Evolutionary conservation across 2,888 invertebrate genomes (phyloP).

Genomic region (Tortricodes alternella): DNA sequence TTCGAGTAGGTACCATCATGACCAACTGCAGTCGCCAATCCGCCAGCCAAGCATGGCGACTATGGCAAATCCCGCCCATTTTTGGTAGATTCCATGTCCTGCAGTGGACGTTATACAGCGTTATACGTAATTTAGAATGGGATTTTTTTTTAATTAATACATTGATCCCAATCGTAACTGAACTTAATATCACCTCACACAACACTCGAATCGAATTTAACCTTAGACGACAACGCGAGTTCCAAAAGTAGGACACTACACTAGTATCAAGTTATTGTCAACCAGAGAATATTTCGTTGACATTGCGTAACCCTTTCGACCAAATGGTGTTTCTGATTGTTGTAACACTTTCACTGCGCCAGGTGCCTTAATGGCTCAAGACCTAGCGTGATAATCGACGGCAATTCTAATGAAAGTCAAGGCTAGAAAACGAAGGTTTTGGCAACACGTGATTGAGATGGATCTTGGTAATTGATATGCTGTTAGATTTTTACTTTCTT

Average conservation of each 20-base stretch:
- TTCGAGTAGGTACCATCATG: too few relatives aligned
- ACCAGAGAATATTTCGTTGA: conserved; percentile 17
- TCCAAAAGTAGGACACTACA: conserved; percentile 27
- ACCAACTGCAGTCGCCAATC: too few relatives aligned
- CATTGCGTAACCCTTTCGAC: conserved; percentile 13
- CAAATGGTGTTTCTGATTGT: conserved; percentile 18
- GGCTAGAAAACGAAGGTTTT: conserved; percentile 25
- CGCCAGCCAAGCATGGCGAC: too few relatives aligned
- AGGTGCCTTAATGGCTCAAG: conserved; percentile 27
- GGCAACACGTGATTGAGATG: conserved; percentile 11
- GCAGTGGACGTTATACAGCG: too few relatives aligned
- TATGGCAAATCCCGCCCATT: too few relatives aligned
- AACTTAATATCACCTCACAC: neutral
- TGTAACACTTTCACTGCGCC: conserved; percentile 42
- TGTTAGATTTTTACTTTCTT: conserved; percentile 15
- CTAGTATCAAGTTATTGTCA: conserved; percentile 45
- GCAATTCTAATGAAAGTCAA: conserved; percentile 31
- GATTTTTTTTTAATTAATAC: too few relatives aligned
- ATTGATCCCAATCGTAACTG: neutral
- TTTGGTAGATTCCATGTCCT: too few relatives aligned
- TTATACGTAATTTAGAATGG: too few relatives aligned
- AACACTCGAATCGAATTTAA: neutral
- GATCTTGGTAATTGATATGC: conserved; percentile 17
- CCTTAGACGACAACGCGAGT: neutral
- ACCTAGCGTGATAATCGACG: conserved; percentile 22